Percentiles rank a stretch among this genome's conserved stretches.
Conservation (phyloP, 1,140 invertebrate species). For the Lineus longissimus region DNA sequence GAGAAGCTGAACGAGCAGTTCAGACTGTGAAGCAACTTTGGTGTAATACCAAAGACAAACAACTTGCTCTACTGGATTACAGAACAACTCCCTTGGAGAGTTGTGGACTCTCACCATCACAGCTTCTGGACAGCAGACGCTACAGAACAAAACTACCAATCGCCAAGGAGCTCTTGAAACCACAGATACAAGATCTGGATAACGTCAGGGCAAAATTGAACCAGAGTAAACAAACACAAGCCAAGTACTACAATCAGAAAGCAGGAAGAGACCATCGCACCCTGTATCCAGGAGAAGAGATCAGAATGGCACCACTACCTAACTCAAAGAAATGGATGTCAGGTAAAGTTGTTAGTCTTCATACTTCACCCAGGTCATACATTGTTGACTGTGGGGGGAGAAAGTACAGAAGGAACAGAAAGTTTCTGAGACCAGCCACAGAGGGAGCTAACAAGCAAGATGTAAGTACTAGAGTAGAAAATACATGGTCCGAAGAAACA, state of each 20-base stretch:
- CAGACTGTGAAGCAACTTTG: slow-evolving; percentile 26
- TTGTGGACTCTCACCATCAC: slow-evolving; percentile 24
- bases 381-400: background rate
- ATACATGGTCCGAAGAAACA: too few species aligned
- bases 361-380: background rate
- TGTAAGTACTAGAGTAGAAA: too few species aligned
- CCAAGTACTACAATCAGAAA: slow-evolving; percentile 15
- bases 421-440: too few species aligned
- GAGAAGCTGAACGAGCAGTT: slow-evolving; percentile 27
- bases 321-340: background rate
- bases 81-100: slow-evolving; percentile 23
- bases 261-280: too few species aligned
- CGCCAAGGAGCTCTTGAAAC: slow-evolving; percentile 17
- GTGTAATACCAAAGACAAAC: slow-evolving; percentile 21
- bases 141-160: slow-evolving; percentile 22
- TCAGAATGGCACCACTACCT: background rate
- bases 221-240: slow-evolving; percentile 17
- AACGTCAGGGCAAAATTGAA: slow-evolving; percentile 16
- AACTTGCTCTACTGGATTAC: slow-evolving; percentile 23
- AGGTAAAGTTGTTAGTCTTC: background rate
- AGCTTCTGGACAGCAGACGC: slow-evolving; percentile 26
- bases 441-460: too few species aligned
- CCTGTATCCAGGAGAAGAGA: background rate
- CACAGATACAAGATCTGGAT: slow-evolving; percentile 11
- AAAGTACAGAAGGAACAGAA: too few species aligned